Evolutionary conservation across 2,113 vertebrate species (phyloP).

Genomic region (Cyanistes caeruleus): DNA sequence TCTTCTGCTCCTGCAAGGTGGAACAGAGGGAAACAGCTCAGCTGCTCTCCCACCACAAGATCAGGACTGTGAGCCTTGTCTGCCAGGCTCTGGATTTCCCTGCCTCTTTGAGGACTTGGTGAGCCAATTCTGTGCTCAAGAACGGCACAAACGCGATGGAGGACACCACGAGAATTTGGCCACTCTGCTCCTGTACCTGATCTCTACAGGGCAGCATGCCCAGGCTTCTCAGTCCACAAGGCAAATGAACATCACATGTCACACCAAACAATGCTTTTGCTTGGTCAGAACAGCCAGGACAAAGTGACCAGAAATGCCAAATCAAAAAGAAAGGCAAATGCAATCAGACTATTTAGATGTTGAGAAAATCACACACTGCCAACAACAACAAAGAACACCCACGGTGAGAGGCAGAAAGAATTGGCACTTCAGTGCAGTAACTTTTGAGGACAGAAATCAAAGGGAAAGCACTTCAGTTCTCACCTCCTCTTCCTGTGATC

Average conservation of each 20-base stretch:
- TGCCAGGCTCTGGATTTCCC: background rate
- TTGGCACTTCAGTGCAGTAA: background rate
- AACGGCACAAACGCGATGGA: rapidly evolving
- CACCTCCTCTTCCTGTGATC: conserved; percentile 94
- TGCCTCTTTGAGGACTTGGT: background rate
- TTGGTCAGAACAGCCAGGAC: background rate
- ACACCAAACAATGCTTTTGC: background rate
- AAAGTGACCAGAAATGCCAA: background rate
- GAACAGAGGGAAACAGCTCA: background rate
- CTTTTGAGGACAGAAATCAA: background rate
- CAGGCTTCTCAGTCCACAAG: background rate
- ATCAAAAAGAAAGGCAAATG: background rate
- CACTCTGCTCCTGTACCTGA: background rate
- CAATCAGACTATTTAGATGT: background rate
- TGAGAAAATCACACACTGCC: background rate
- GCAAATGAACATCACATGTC: background rate
- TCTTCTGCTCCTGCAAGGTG: conserved; percentile 87
- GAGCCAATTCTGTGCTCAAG: background rate
- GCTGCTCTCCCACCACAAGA: background rate
- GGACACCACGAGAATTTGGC: background rate
- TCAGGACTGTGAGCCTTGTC: background rate
- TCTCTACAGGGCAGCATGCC: background rate
- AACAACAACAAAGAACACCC: background rate
- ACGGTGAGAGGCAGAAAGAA: background rate
- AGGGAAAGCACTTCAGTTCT: background rate